Evolutionary conservation across 1,140 invertebrate species (phyloP), one percentile per base, ranked within the genome.

Genomic region (Neuroterus valhalla): DNA sequence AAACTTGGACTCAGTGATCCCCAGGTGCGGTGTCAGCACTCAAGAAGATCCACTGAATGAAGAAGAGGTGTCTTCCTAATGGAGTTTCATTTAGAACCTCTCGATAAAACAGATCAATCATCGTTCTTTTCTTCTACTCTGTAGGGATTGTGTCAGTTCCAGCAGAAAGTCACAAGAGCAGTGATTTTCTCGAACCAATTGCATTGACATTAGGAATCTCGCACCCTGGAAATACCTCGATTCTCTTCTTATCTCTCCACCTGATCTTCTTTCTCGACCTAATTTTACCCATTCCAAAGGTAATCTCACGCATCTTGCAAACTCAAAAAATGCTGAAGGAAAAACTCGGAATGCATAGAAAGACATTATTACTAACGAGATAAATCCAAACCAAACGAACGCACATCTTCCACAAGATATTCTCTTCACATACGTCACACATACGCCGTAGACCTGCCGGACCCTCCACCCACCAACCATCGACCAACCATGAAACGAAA

Each of bases 371-470:
- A 38, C 31, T 38, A 43, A 50, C 66, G 62, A 73, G 67, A 71
- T 75, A 66, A 68, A 68, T 43, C 23, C 23, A n/a, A 62, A 48
- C 11, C 45, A 55, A 26, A 11, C 48, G 44, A 67, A 75, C 44
- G 76, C 71, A 78, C 76, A 77, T 75, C 70, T 75, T 74, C 70
- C 45, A 71, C 68, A 76, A 79, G 62, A 66, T 50, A 75, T 76
- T 68, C 68, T 78, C 62, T 81, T 72, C 81, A 85, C 81, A 84
- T 82, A 81, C 75, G 80, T 80, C 81, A 87, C 87, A 89, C 84
- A 86, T 82, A 88, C 82, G 82, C 83, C 83, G 85, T 88, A 87
- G 87, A 87, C 84, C 87, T 88, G 85, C 85, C 85, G 80, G 83
- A 81, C 76, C 84, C 78, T 84, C 77, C 83, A 86, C 84, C 81